Conservation (phyloP, 2,113 vertebrate genomes). For the Chionis minor region DNA sequence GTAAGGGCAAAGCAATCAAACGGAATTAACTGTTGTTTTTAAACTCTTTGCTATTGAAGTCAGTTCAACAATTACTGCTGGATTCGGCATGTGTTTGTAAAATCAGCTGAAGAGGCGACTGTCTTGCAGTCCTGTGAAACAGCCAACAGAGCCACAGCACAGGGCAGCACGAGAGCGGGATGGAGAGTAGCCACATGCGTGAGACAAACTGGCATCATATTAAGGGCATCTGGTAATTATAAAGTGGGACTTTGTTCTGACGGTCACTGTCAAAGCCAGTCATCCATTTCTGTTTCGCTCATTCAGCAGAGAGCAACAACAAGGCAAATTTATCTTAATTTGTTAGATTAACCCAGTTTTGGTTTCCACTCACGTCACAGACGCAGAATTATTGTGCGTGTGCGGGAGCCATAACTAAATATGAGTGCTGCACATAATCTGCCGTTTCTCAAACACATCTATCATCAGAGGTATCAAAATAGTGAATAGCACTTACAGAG, state of each 20-base stretch:
- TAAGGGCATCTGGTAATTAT: conserved; percentile 10
- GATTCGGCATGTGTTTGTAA: background rate
- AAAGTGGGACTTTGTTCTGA: conserved; percentile 38
- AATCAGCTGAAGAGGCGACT: background rate
- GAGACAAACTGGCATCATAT: background rate
- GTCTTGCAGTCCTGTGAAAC: background rate
- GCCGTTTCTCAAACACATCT: background rate
- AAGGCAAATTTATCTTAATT: conserved; percentile 21
- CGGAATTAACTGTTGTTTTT: background rate
- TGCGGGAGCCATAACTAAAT: conserved; percentile 44
- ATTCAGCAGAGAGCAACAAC: conserved; percentile 19
- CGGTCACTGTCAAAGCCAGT: background rate
- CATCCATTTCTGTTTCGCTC: conserved; percentile 29
- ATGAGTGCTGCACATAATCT: background rate
- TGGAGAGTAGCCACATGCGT: background rate
- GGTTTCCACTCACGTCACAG: background rate
- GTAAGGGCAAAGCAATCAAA: background rate
- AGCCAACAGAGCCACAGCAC: background rate
- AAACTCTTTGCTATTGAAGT: background rate
- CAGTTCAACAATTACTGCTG: background rate
- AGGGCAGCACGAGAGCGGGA: background rate
- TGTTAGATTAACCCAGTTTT: conserved; percentile 50
- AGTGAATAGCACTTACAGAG: background rate
- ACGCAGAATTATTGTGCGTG: conserved; percentile 26
- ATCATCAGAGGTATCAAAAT: background rate